Conservation (phyloP, 2,797 vertebrate species). For the Ptychobarbus kaznakovi region DNA sequence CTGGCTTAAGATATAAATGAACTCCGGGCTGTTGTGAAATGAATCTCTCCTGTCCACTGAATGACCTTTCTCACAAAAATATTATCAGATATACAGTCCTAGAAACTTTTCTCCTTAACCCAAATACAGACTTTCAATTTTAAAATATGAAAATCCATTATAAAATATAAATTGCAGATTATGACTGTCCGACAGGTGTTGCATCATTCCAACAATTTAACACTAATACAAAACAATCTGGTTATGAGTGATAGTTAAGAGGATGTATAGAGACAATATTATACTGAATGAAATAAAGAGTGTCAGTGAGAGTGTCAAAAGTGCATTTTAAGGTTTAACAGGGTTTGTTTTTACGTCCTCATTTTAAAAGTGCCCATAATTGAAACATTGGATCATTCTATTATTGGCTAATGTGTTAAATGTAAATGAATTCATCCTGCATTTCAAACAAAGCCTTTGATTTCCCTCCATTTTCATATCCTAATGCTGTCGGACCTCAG, state of each 20-base stretch:
- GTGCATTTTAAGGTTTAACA: background rate
- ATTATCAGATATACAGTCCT: background rate
- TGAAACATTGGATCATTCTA: background rate
- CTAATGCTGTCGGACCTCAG: constrained; percentile 20
- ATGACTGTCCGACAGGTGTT: background rate
- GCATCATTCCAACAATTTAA: background rate
- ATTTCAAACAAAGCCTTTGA: constrained; percentile 47
- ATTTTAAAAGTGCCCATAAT: background rate
- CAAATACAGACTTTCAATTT: background rate
- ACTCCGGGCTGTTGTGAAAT: background rate
- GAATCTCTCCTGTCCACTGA: background rate
- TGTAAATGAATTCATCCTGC: constrained; percentile 12
- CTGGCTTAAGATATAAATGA: background rate
- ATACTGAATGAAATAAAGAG: background rate
- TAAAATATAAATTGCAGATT: background rate
- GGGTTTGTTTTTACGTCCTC: background rate
- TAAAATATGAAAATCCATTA: constrained; percentile 5
- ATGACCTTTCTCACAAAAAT: background rate
- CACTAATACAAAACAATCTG: background rate
- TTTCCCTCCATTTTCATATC: constrained; percentile 30
- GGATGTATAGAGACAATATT: background rate
- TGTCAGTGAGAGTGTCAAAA: background rate
- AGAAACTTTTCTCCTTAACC: background rate
- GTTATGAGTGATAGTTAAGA: background rate
- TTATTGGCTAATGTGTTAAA: background rate